Evolutionary conservation across 2,797 vertebrate species (phyloP).

Genomic region (Diglossa cyanea): DNA sequence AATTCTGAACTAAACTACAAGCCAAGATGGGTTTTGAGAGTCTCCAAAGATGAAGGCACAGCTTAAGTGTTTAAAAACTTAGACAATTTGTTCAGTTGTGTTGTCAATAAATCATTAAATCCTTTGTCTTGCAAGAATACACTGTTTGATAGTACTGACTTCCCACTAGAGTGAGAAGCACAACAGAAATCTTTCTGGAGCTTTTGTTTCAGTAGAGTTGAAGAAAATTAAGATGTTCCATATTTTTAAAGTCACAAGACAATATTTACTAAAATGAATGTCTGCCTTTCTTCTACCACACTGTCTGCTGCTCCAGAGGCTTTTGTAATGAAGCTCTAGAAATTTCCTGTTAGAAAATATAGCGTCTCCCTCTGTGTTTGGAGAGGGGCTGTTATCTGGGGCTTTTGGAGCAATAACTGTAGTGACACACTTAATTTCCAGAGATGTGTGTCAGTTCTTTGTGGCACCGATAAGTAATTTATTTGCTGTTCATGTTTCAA

Average conservation of each 20-base stretch:
- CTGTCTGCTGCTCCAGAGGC: fast-evolving
- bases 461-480: neutral
- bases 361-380: fast-evolving
- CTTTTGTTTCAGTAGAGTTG: neutral
- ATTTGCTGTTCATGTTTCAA: neutral
- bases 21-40: neutral
- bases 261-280: neutral
- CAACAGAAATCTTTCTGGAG: neutral
- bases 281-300: neutral
- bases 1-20: neutral
- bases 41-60: neutral
- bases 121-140: neutral
- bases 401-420: neutral
- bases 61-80: neutral
- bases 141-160: neutral
- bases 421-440: neutral
- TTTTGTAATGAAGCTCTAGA: neutral
- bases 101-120: neutral
- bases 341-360: neutral
- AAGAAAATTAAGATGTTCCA: neutral
- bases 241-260: neutral
- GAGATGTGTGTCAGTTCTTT: neutral
- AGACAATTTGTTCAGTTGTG: neutral
- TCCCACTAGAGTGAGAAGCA: neutral
- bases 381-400: neutral